phyloP scores from a whole-genome alignment of 2,888 invertebrate species.

The Ypsolopha scabrella region DNA sequence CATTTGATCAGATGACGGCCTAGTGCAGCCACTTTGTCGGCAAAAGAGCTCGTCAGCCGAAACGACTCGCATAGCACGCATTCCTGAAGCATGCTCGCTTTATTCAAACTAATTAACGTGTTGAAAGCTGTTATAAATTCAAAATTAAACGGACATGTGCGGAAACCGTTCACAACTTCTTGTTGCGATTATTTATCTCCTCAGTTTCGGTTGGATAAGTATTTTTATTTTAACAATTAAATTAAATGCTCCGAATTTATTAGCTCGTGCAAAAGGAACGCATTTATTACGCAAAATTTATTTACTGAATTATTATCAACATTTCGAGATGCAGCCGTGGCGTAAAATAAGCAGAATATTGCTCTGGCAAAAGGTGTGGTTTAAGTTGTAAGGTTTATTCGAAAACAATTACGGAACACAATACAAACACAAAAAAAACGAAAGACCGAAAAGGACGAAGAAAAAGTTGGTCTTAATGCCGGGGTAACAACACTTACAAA shows the following conservation, averaged over 20 bases:
- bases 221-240: neutral
- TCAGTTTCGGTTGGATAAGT: too few species aligned
- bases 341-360: neutral
- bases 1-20: too few species aligned
- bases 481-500: conserved; percentile 3
- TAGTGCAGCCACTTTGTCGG: conserved; percentile 3
- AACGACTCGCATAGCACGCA: neutral
- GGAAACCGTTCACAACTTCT: neutral
- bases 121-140: neutral
- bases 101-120: conserved; percentile 2
- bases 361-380: neutral
- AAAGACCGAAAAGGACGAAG: conserved; percentile 4
- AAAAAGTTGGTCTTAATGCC: conserved; percentile 8
- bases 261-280: too few species aligned
- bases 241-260: too few species aligned
- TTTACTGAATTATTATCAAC: neutral
- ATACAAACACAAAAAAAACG: conserved; percentile 15
- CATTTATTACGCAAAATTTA: neutral
- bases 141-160: neutral
- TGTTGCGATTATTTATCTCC: neutral
- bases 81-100: neutral
- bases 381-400: conserved; percentile 20
- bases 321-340: neutral
- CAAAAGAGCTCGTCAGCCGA: neutral
- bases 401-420: conserved; percentile 28